Conservation (phyloP, 92 coral and sea anemone genomes). For the Bergia sp. region DNA sequence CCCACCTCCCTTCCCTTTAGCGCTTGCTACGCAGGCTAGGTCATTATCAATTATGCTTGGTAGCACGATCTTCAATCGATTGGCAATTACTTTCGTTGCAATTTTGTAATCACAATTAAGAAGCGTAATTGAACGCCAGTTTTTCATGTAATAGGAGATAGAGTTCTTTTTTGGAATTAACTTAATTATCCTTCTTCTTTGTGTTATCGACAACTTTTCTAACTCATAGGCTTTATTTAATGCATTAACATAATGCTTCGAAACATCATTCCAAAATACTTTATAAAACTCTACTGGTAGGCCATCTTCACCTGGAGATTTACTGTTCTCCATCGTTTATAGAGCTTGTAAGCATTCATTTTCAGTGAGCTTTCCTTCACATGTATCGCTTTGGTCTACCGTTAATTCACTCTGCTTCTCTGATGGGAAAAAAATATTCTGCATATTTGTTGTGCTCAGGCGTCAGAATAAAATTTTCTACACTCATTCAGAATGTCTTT, state of each 20-base stretch:
- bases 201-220: conserved; percentile 6
- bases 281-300: background rate
- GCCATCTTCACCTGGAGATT: conserved; percentile 9
- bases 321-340: background rate
- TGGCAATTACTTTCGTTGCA: conserved; percentile 1
- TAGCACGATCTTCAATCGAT: conserved; percentile 33
- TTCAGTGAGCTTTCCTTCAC: background rate
- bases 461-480: background rate
- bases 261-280: conserved; percentile 3
- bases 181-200: conserved; percentile 26
- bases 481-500: conserved; percentile 21
- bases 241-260: background rate
- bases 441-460: background rate
- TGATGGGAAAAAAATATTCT: background rate
- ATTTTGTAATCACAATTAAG: conserved; percentile 8
- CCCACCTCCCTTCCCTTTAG: too few relatives aligned
- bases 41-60: conserved; percentile 44
- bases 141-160: background rate
- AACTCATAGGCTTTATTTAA: conserved; percentile 2
- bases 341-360: background rate
- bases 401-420: conserved; percentile 8
- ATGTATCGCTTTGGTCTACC: background rate
- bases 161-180: conserved; percentile 16
- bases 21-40: too few relatives aligned
- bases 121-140: conserved; percentile 9